Evolutionary conservation across 2,888 invertebrate species (phyloP).

Genomic region (Drosophila meridionalis): DNA sequence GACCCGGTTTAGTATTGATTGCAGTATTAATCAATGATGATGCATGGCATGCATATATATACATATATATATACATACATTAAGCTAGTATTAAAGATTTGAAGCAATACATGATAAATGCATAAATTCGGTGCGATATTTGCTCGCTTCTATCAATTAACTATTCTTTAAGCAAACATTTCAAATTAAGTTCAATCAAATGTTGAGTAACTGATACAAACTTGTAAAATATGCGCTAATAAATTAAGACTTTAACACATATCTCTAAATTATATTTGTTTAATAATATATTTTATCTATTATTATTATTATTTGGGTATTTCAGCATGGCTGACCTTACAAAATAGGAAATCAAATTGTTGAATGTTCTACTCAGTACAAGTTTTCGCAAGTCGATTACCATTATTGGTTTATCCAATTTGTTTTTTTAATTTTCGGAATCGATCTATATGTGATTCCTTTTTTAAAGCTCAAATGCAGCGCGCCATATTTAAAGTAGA

Average conservation of each 20-base stretch:
- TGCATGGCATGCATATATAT: conserved; percentile 51
- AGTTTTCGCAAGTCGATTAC: no score
- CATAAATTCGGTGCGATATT: conserved; percentile 15
- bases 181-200: conserved; percentile 27
- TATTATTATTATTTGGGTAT: no score
- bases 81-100: conserved; percentile 55
- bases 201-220: conserved; percentile 19
- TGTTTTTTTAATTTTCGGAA: no score
- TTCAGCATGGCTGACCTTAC: no score
- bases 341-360: no score
- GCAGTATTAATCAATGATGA: conserved; percentile 60
- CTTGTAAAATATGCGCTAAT: conserved; percentile 47
- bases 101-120: conserved; percentile 45
- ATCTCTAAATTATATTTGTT: not conserved
- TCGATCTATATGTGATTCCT: no score
- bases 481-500: not conserved
- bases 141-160: conserved; percentile 34
- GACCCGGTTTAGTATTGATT: conserved; percentile 35
- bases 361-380: no score
- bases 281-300: no score
- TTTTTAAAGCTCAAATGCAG: not conserved
- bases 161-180: conserved; percentile 12
- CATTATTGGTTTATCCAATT: no score
- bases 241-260: conserved; percentile 43
- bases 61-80: not conserved